Base-by-base conservation (phyloP, 2,888 invertebrate genomes). In the Meandrusa payeni region DNA sequence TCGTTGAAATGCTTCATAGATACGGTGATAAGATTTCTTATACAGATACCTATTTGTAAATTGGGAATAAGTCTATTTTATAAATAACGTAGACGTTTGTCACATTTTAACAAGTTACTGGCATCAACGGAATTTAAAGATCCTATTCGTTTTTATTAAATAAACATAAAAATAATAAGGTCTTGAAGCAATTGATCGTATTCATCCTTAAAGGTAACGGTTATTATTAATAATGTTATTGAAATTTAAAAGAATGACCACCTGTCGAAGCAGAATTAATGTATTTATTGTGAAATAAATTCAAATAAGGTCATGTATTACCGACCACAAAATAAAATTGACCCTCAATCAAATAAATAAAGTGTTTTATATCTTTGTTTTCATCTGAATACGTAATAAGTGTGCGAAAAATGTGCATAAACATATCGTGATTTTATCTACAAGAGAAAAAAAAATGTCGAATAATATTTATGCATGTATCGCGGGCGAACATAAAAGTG, bases 1-100 rank as follows among this genome's bases (percentile, higher is more conserved):
- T 64, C 50, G 61, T 60, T 59, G 59, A 69, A 70, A 70, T 69
- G 60, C 54, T 57, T 54, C 57, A 56, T 52, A 58, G 64, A 70
- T 64, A 66, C 40, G 44, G 41, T 55, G 64, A 64, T 64, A 64
- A 63, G 56, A 49, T 43, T 47, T 49, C 41, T 37, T 24, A 38
- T 43, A 32, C 10, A 47, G 47, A 36, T 54, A 48, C 38, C 27
- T 48, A 49, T 48, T 49, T 46, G 39, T 47, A 34, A 41, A 40
- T 6, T n/a, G 3, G 9, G 2, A 6, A 22, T 5, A 22, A 22
- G 6, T 22, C 2, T 22, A 22, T 22, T 5, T 4, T 22, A 22
- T 22, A n/a, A n/a, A n/a, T n/a, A n/a, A n/a, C n/a, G n/a, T n/a
- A n/a, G n/a, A n/a, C n/a, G n/a, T n/a, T n/a, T n/a, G n/a, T n/a